Base-by-base conservation (phyloP, 2,113 vertebrate genomes). In the Etheostoma spectabile region DNA sequence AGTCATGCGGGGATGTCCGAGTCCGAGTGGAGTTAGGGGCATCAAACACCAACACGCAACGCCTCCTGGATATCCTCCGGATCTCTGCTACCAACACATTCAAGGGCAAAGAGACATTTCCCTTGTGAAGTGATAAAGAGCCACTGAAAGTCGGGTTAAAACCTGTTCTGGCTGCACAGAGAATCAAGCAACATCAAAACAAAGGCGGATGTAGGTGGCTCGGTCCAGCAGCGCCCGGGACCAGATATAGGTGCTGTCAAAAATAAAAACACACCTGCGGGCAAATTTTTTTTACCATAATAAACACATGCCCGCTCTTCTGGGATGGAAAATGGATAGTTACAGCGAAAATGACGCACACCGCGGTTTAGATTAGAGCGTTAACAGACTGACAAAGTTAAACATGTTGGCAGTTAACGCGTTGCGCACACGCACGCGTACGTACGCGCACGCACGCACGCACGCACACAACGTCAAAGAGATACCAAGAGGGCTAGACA, bases 241-340 rank as follows among this genome's bases (percentile, higher is more conserved):
- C 6, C 49, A 42, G 38, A 8, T 42, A 75, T 42, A 75, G 45
- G 48, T 42, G 68, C 60, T 78, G 82, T 86, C 59, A 79, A 45
- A 18, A 19, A n/a, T n/a, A 24, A n/a, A 55, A 75, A 16, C 74
- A 79, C 84, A 82, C 64, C 55, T 83, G 84, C 76, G 16, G n/a
- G n/a, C n/a, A n/a, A n/a, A n/a, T n/a, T n/a, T n/a, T n/a, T n/a
- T n/a, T n/a, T n/a, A n/a, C n/a, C n/a, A 63, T 10, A 16, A 42
- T 53, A 48, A 35, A 8, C 49, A 8, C 24, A 48, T 7, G 14
- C 24, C 35, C 74, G 46, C 62, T 48, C 16, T 53, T 14, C 42
- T 16, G 45, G 6, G 33, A 19, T 64, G 27, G 57, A 12, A 6
- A 45, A 30, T 1, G 45, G n/a, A 21, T 38, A n/a, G 21, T n/a